phyloP scores from a whole-genome alignment of 2,797 vertebrate species.

The Danio choprae region DNA sequence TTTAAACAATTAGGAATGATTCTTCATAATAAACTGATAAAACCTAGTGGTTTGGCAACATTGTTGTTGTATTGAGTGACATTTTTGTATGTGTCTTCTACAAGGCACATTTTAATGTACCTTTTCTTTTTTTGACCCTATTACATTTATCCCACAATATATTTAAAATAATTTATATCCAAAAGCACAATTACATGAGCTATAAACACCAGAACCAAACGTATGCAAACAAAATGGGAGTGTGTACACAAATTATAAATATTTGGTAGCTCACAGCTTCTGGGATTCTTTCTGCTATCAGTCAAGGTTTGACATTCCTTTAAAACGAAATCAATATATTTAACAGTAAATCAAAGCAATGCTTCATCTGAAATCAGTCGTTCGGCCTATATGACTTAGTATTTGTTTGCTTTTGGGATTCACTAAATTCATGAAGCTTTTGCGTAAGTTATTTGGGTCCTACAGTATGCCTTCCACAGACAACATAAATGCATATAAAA shows the following conservation, averaged over 20 bases:
- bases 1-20: too few relatives aligned
- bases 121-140: too few relatives aligned
- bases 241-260: too few relatives aligned
- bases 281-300: background rate
- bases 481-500: background rate
- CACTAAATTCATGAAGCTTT: background rate
- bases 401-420: background rate
- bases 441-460: background rate
- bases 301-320: constrained; percentile 17
- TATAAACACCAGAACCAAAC: background rate
- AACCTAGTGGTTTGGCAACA: too few relatives aligned
- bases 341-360: background rate
- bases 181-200: too few relatives aligned
- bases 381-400: background rate
- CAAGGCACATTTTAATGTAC: too few relatives aligned
- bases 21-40: too few relatives aligned
- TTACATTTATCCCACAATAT: too few relatives aligned
- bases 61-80: too few relatives aligned
- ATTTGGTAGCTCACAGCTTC: background rate
- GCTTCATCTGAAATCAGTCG: background rate
- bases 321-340: background rate
- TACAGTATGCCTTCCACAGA: background rate
- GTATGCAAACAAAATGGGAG: constrained; percentile 11
- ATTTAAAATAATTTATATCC: too few relatives aligned
- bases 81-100: too few relatives aligned